Evolutionary conservation across 2,888 invertebrate genomes (phyloP).

Genomic region (Calliphora vomitoria): DNA sequence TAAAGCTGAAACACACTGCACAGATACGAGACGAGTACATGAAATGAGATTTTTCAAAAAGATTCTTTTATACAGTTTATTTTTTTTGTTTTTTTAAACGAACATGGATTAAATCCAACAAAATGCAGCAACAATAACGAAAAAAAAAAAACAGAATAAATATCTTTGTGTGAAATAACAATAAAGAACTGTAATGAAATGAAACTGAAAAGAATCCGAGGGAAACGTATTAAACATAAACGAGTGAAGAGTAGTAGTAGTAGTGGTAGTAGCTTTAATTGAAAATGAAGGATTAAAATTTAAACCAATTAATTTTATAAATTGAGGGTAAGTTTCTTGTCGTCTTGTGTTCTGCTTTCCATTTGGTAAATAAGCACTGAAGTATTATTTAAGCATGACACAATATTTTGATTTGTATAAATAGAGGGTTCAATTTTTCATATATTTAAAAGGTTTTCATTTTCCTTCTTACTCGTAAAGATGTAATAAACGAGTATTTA

Average conservation of each 20-base stretch:
- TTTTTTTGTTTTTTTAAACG: conserved; percentile 44
- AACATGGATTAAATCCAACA: conserved; percentile 62
- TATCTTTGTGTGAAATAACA: conserved; percentile 46
- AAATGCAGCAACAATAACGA: conserved; percentile 4
- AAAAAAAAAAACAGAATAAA: neutral
- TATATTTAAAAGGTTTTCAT: too few relatives aligned
- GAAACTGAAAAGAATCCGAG: conserved; percentile 40
- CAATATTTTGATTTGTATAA: conserved; percentile 69
- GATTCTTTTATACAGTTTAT: conserved; percentile 22
- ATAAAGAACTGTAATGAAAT: conserved; percentile 38
- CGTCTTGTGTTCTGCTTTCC: conserved; percentile 6
- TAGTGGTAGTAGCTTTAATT: conserved; percentile 68
- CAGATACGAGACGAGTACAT: conserved; percentile 30
- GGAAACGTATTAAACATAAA: conserved; percentile 6
- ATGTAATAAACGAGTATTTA: conserved; percentile 45
- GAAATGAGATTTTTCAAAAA: conserved; percentile 46
- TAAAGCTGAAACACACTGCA: conserved; percentile 43
- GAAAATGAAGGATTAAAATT: conserved; percentile 73
- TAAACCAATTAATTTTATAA: conserved; percentile 72
- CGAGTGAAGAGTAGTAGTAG: conserved; percentile 7
- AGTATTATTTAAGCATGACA: conserved; percentile 58
- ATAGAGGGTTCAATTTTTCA: conserved; percentile 54
- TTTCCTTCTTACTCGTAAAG: neutral
- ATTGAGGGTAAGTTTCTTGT: conserved; percentile 65
- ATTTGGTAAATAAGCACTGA: neutral